These are phyloP conservation scores for Notamacropus eugenii DNA, from an alignment of 2,797 vertebrate species.

Conservation along the genomic window DNA sequence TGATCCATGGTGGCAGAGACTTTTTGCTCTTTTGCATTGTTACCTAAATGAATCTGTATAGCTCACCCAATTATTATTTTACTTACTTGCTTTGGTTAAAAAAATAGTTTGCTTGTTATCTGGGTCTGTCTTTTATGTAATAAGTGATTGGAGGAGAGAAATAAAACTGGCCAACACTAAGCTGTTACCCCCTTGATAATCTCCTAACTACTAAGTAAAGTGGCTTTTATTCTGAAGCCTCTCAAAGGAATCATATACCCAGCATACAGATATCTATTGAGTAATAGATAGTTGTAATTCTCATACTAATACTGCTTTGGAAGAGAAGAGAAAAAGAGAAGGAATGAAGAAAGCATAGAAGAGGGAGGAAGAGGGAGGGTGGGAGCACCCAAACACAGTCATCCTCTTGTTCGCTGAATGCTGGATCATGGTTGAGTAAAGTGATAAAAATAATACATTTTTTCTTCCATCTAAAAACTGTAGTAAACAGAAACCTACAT, in stretches of 20 bases:
- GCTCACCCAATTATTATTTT: background rate
- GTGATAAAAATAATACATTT: too few species aligned
- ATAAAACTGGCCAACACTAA: background rate
- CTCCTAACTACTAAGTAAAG: background rate
- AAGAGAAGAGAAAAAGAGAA: background rate
- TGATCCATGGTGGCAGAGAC: background rate
- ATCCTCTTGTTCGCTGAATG: background rate
- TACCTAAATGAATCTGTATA: background rate
- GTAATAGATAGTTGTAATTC: background rate
- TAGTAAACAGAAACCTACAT: background rate
- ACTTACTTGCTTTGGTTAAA: background rate
- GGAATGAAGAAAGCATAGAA: background rate
- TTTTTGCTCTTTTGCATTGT: background rate
- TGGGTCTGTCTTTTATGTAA: background rate
- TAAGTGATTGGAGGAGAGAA: background rate
- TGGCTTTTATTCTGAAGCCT: background rate
- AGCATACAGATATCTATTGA: background rate
- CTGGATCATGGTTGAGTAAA: background rate
- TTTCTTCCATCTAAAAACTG: too few species aligned
- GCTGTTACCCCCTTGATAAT: background rate
- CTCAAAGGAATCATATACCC: background rate
- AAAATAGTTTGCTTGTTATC: background rate
- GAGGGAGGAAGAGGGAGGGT: background rate
- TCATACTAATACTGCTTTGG: too few species aligned
- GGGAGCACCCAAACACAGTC: background rate